Evolutionary conservation across 2,888 invertebrate genomes (phyloP).

Genomic region (Dendrolimus pini): DNA sequence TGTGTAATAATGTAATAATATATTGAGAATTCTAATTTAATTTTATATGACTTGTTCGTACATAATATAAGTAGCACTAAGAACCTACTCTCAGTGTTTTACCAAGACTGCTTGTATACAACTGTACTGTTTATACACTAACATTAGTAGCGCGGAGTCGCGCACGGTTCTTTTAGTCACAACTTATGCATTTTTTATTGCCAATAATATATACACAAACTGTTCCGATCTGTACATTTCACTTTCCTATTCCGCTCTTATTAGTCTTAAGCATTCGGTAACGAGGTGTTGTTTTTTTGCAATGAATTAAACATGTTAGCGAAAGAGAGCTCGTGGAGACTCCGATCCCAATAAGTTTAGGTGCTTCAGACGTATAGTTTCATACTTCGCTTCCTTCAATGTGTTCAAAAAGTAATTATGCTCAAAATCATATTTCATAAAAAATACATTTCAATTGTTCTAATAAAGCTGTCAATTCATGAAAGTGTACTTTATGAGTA

Average conservation of each 20-base stretch:
- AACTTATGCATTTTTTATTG: conserved; percentile 71
- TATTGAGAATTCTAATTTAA: conserved; percentile 56
- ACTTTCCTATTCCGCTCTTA: conserved; percentile 50
- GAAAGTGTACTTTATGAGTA: neutral
- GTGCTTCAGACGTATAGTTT: conserved; percentile 32
- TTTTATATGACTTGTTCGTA: conserved; percentile 67
- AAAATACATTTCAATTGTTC: neutral
- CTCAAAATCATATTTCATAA: conserved; percentile 50
- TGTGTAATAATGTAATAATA: conserved; percentile 37
- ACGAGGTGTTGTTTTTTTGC: conserved; percentile 11
- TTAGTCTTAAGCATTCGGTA: conserved; percentile 39
- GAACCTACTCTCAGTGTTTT: conserved; percentile 72
- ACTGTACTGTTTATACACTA: conserved; percentile 67
- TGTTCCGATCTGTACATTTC: conserved; percentile 44
- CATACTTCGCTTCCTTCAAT: conserved; percentile 58
- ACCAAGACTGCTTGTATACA: conserved; percentile 75
- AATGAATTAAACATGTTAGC: neutral
- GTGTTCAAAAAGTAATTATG: conserved; percentile 65
- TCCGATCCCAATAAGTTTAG: conserved; percentile 25
- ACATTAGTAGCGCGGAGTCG: conserved; percentile 46
- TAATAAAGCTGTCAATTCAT: neutral
- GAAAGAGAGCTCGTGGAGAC: conserved; percentile 8
- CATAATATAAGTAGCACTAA: conserved; percentile 63
- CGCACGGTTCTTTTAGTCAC: conserved; percentile 65
- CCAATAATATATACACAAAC: conserved; percentile 44